Conservation (phyloP, 2,113 vertebrate genomes). For the Pangasianodon gigas region DNA sequence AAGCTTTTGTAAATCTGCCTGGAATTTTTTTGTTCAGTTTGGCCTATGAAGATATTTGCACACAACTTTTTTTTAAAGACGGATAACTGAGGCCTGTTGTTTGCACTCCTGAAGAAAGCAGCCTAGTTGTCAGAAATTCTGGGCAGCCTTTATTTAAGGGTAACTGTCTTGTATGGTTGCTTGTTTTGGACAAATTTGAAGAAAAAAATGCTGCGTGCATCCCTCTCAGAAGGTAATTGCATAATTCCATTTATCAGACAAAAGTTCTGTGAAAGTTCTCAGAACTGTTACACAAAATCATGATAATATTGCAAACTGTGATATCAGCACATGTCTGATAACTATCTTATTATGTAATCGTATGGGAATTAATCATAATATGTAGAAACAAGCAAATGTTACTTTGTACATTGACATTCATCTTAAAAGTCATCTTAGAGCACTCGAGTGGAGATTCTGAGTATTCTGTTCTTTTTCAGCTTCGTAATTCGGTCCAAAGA, state of each 20-base stretch:
- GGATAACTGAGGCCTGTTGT: background rate
- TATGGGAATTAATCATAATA: background rate
- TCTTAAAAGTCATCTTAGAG: background rate
- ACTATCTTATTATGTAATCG: background rate
- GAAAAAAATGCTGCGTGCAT: background rate
- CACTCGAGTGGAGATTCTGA: background rate
- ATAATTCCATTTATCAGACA: background rate
- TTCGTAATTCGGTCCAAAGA: slow-evolving; percentile 55
- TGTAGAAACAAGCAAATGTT: background rate
- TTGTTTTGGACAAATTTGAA: background rate
- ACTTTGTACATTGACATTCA: no score
- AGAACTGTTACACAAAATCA: background rate
- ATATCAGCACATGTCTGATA: background rate
- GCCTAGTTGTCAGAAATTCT: background rate
- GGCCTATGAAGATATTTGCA: background rate
- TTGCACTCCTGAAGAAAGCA: background rate
- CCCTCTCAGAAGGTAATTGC: background rate
- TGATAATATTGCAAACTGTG: background rate
- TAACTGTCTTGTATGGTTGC: background rate
- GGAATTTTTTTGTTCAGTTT: background rate
- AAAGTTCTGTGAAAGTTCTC: background rate
- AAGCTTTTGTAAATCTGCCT: background rate
- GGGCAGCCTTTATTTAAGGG: background rate
- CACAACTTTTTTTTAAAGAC: background rate
- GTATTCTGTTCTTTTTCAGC: background rate